Evolutionary conservation across 2,888 invertebrate species (phyloP), one percentile per base, ranked within the genome.

Genomic region (Iphiclides podalirius): DNA sequence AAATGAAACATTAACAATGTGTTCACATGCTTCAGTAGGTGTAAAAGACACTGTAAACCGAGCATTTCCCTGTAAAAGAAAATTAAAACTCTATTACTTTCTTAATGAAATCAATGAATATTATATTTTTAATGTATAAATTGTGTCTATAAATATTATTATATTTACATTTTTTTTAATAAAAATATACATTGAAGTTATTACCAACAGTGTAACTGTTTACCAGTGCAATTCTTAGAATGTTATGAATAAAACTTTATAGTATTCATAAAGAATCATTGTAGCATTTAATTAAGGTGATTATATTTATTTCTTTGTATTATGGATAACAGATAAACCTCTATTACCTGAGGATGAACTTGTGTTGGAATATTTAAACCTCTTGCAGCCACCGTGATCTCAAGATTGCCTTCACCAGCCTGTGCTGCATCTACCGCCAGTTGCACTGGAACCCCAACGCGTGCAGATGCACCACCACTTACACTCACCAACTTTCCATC

Each of bases 1-100:
- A 84, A 99, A 99, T 52, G 97, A 97, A 54, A 99, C 98, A 88
- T 97, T 97, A 64, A 99, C 96, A 53, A 96, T 93, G 85, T 99
- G 98, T 75, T 97, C 95, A 73, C 96, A 96, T 26, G 96, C 93
- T 78, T 97, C 96, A 20, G 96, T 95, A 43, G 99, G 98, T 56
- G 97, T 94, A 80, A 99, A 99, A 64, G 98, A 97, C 52, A 99
- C 99, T 56, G 97, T 95, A 85, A 99, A 99, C 70, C 96, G 92
- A 36, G 89, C 89, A 75, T 89, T 89, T 45, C 89, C 88, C 89
- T 89, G 73, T 51, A 79, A 83, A 45, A 39, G 54, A 54, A 55
- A 50, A n/a, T n/a, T n/a, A n/a, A n/a, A n/a, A n/a, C n/a, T n/a
- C n/a, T n/a, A n/a, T n/a, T n/a, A n/a, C n/a, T n/a, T n/a, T n/a